phyloP scores from a whole-genome alignment of 2,113 vertebrate species.

The Stigmatopora argus region DNA sequence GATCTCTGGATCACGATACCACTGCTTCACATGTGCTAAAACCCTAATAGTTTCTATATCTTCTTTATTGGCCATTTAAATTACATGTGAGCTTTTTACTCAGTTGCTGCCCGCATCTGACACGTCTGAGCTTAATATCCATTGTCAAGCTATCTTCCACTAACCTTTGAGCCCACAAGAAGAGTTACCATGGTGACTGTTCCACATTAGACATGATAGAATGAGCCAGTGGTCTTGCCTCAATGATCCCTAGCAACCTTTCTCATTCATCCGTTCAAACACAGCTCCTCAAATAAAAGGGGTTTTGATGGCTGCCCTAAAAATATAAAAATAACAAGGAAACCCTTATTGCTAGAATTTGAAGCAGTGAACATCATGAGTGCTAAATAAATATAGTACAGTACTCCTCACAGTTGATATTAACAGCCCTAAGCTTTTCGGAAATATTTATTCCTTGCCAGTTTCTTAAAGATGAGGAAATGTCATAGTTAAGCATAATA shows the following conservation, averaged over 20 bases:
- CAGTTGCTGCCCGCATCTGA: slow-evolving; percentile 10
- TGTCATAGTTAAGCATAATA: no score
- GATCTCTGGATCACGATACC: slow-evolving; percentile 17
- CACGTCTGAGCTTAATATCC: slow-evolving; percentile 5
- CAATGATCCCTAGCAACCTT: slow-evolving; percentile 40
- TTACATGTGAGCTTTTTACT: slow-evolving; percentile 19
- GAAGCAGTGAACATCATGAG: slow-evolving; percentile 9
- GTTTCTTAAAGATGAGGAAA: background rate
- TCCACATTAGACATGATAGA: slow-evolving; percentile 35
- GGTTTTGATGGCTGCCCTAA: background rate
- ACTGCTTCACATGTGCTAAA: slow-evolving; percentile 12
- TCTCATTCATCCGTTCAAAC: slow-evolving; percentile 30
- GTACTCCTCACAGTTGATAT: background rate
- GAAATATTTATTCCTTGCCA: background rate
- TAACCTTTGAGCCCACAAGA: slow-evolving; percentile 51
- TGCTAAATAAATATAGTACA: background rate
- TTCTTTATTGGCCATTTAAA: slow-evolving; percentile 28
- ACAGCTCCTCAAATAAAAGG: slow-evolving; percentile 14
- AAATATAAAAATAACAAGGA: slow-evolving; percentile 2
- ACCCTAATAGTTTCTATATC: slow-evolving; percentile 5
- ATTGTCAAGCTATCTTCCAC: slow-evolving; percentile 17
- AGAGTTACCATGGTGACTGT: slow-evolving; percentile 63
- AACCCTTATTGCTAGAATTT: slow-evolving; percentile 8
- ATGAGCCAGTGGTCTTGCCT: slow-evolving; percentile 47
- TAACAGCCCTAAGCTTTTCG: background rate